Conservation (phyloP, 2,888 invertebrate genomes). For the Hofmannophila pseudospretella region DNA sequence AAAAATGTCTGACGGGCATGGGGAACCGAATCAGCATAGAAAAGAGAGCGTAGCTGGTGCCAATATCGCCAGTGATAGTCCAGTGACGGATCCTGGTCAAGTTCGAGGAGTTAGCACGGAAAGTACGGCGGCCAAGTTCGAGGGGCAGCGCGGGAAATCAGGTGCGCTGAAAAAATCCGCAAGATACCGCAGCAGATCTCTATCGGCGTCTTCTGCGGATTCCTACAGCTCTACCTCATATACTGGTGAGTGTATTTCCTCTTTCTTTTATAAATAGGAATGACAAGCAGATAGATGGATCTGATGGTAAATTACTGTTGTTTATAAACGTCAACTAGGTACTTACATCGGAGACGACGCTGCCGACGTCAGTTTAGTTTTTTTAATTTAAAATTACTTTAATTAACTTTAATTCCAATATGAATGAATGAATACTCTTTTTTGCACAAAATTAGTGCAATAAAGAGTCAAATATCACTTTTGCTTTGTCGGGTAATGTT, state of each 20-base stretch:
- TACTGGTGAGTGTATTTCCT: constrained; percentile 77
- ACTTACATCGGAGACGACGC: too few relatives aligned
- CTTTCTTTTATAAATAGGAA: too few relatives aligned
- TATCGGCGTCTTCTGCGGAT: constrained; percentile 96
- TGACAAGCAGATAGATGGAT: too few relatives aligned
- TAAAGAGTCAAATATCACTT: too few relatives aligned
- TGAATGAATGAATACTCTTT: too few relatives aligned
- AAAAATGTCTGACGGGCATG: constrained; percentile 61
- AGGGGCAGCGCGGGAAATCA: constrained; percentile 73
- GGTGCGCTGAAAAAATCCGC: constrained; percentile 92
- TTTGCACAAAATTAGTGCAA: too few relatives aligned
- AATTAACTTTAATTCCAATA: too few relatives aligned
- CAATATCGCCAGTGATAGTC: constrained; percentile 82
- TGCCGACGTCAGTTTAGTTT: too few relatives aligned
- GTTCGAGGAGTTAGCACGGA: constrained; percentile 58
- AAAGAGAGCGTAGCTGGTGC: constrained; percentile 62
- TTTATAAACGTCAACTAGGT: too few relatives aligned
- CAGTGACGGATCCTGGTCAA: constrained; percentile 87
- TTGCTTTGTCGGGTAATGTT: too few relatives aligned
- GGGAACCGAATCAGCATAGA: constrained; percentile 50
- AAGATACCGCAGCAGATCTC: constrained; percentile 91
- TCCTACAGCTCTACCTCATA: constrained; percentile 92
- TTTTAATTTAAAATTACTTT: too few relatives aligned
- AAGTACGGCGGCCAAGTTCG: constrained; percentile 61
- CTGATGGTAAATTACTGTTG: too few relatives aligned